Base-by-base conservation (phyloP, 2,888 invertebrate genomes). In the Nomada ruficornis region DNA sequence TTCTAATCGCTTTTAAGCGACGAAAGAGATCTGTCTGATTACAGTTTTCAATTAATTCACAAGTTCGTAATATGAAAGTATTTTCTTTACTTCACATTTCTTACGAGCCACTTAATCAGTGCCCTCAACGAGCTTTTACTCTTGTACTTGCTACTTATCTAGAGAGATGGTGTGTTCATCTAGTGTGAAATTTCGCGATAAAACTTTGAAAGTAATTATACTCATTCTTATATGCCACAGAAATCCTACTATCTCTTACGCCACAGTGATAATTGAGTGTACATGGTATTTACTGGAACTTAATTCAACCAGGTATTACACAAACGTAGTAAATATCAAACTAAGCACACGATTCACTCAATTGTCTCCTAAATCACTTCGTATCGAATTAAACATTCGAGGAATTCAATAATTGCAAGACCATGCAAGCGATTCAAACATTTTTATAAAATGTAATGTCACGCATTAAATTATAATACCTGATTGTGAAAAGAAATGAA, bases 201-300 rank as follows among this genome's bases (percentile, higher is more conserved):
- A 54, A 54, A 54, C 54, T 59, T 55, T 36, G 13, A 52, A 36
- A 52, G 29, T 70, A 70, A 70, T 60, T 60, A 60, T 15, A 26
- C 23, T 26, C 57, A 52, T 54, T 54, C 54, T 54, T 54, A n/a
- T n/a, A 10, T n/a, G n/a, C 11, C 11, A 3, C 47, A 47, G 47
- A 47, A 47, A 2, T 47, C 15, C 47, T 13, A 4, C 15, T 47
- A 47, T 47, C 47, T 47, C 47, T 47, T 47, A 54, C n/a, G 2
- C 54, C n/a, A n/a, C n/a, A n/a, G 54, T n/a, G n/a, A 54, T 54
- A 54, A 54, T 54, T 54, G 2, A 54, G n/a, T 54, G n/a, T 54
- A n/a, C 3, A 47, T 3, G 47, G 11, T 15, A 47, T 47, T 47
- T 7, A 36, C 36, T 36, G 7, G 9, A 7, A 5, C 36, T 7